These are phyloP conservation scores for Leiothrix lutea DNA, from an alignment of 2,113 vertebrate species.

Conservation along the genomic window DNA sequence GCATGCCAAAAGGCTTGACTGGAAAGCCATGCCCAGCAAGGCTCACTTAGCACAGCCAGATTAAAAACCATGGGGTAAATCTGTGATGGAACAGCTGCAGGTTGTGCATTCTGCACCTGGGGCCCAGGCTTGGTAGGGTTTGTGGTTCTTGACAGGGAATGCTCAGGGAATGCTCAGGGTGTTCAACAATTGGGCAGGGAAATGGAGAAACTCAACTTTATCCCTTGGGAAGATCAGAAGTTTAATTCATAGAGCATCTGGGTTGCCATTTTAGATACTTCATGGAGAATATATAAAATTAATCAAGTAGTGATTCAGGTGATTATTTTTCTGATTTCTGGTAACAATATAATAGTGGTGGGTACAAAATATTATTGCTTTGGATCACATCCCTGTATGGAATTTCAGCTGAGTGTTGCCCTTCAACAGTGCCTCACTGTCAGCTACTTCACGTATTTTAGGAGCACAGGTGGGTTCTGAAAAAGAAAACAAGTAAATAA, in stretches of 20 bases:
- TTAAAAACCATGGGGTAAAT: rapidly evolving
- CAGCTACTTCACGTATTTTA: neutral
- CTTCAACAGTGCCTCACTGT: neutral
- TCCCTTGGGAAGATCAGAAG: neutral
- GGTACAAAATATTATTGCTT: neutral
- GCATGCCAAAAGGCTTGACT: neutral
- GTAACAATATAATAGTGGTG: neutral
- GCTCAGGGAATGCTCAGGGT: neutral
- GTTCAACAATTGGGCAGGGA: rapidly evolving
- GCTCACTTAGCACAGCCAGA: neutral
- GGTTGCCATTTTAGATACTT: neutral
- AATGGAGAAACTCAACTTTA: neutral
- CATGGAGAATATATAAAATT: neutral
- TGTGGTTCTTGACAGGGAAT: neutral
- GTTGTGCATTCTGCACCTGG: neutral
- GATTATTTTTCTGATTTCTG: neutral
- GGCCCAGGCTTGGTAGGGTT: neutral
- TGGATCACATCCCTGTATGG: neutral
- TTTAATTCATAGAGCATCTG: neutral
- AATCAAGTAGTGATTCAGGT: neutral
- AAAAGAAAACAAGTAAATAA: neutral
- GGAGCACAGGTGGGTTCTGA: neutral
- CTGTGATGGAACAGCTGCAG: neutral
- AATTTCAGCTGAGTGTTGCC: neutral
- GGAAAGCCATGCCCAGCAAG: neutral